phyloP scores from a whole-genome alignment of 2,113 vertebrate species.

The Erythrocercus mccallii region DNA sequence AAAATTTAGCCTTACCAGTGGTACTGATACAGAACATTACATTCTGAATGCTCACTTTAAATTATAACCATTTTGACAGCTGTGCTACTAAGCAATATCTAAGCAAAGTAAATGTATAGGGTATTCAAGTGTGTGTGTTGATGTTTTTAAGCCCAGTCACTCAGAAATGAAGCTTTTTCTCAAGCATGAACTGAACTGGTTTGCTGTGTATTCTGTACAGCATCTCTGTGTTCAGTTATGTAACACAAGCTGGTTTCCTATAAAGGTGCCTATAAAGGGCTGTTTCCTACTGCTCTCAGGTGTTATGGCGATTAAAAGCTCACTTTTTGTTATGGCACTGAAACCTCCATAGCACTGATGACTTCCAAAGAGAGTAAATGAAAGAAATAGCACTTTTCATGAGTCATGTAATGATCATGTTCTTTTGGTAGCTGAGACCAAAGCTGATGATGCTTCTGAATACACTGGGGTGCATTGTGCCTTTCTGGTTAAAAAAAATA shows the following conservation, averaged over 20 bases:
- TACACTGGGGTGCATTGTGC: neutral
- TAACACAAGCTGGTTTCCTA: slow-evolving; percentile 7
- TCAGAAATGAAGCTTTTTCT: slow-evolving; percentile 52
- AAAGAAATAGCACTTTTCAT: neutral
- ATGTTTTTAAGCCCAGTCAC: slow-evolving; percentile 41
- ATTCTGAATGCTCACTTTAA: slow-evolving; percentile 66
- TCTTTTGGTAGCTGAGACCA: neutral
- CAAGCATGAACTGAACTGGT: slow-evolving; percentile 39
- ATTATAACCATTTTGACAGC: slow-evolving; percentile 70
- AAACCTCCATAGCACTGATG: neutral
- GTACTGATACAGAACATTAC: slow-evolving; percentile 53
- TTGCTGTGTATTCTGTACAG: slow-evolving; percentile 25
- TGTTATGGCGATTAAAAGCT: slow-evolving; percentile 27
- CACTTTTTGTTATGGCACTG: slow-evolving; percentile 30
- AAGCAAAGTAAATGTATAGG: slow-evolving; percentile 51
- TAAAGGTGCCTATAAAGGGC: neutral
- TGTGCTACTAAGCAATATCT: slow-evolving; percentile 55
- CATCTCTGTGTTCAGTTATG: slow-evolving; percentile 42
- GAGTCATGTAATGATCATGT: neutral
- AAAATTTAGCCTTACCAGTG: slow-evolving; percentile 59
- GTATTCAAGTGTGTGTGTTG: slow-evolving; percentile 29
- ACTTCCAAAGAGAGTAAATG: neutral
- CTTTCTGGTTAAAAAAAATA: neutral
- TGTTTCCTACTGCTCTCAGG: slow-evolving; percentile 4
- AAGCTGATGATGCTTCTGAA: neutral